Percentiles rank a stretch among this genome's conserved stretches.
Evolutionary conservation across 1,140 invertebrate species (phyloP).

Genomic region (Euura saliciscinereae): DNA sequence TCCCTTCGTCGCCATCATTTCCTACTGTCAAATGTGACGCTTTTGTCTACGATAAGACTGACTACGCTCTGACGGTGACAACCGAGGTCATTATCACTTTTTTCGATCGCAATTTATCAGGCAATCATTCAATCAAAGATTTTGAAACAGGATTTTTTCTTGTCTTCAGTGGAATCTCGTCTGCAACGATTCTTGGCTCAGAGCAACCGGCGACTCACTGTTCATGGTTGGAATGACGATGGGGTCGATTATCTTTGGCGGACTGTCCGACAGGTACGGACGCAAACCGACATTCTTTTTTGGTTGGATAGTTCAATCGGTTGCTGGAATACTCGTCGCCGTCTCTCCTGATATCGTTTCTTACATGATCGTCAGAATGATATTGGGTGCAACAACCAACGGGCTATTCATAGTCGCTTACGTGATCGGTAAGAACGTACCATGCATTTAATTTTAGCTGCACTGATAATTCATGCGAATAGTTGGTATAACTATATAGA

Average conservation of each 20-base stretch:
- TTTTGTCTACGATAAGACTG: slow-evolving; percentile 68
- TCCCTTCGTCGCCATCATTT: slow-evolving; percentile 32
- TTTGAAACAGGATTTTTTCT: slow-evolving; percentile 17
- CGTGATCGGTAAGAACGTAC: slow-evolving; percentile 64
- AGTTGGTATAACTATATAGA: too few species aligned
- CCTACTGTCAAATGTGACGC: slow-evolving; percentile 53
- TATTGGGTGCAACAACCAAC: slow-evolving; percentile 69
- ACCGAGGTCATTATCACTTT: slow-evolving; percentile 61
- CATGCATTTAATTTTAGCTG: neutral
- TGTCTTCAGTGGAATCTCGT: slow-evolving; percentile 69
- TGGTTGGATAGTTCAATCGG: slow-evolving; percentile 66
- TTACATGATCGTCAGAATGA: slow-evolving; percentile 64
- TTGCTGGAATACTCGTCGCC: slow-evolving; percentile 64
- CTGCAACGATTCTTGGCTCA: slow-evolving; percentile 66
- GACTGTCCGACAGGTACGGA: slow-evolving; percentile 71
- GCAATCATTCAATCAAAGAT: too few species aligned
- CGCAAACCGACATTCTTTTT: slow-evolving; percentile 68
- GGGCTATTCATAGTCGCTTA: slow-evolving; percentile 74
- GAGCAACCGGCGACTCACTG: slow-evolving; percentile 69
- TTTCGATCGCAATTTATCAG: neutral
- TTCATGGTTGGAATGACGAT: slow-evolving; percentile 78
- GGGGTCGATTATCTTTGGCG: slow-evolving; percentile 73
- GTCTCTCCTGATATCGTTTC: slow-evolving; percentile 66
- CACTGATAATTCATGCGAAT: too few species aligned
- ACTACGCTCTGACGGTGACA: slow-evolving; percentile 67